phyloP scores from a whole-genome alignment of 1,140 invertebrate species.

The Charaxes varanes region DNA sequence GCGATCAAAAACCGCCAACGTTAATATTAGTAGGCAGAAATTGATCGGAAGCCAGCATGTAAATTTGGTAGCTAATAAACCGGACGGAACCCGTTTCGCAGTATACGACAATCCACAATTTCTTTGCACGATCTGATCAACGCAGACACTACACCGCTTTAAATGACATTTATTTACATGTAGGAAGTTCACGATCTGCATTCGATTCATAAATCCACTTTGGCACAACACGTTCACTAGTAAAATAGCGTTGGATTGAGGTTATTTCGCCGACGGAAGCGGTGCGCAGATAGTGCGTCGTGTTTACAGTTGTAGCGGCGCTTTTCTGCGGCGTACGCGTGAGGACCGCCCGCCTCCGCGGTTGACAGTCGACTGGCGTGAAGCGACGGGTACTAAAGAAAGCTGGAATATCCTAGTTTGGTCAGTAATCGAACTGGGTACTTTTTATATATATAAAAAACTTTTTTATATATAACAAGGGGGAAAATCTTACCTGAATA shows the following conservation, averaged over 20 bases:
- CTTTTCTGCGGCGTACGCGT: conserved; percentile 26
- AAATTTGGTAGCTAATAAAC: conserved; percentile 42
- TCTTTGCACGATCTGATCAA: conserved; percentile 48
- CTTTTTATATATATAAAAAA: no score
- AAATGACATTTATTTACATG: conserved; percentile 57
- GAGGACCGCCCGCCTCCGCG: conserved; percentile 37
- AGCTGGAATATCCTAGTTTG: no score
- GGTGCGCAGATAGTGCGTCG: conserved; percentile 55
- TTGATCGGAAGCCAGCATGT: conserved; percentile 28
- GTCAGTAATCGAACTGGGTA: no score
- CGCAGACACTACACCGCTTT: conserved; percentile 44
- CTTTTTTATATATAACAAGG: no score
- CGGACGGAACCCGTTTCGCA: conserved; percentile 47
- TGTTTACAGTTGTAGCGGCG: conserved; percentile 64
- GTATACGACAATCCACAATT: conserved; percentile 41
- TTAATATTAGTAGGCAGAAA: conserved; percentile 1
- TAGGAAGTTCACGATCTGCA: conserved; percentile 41
- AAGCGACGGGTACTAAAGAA: conserved; percentile 48
- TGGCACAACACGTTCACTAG: conserved; percentile 63
- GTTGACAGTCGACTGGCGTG: conserved; percentile 62
- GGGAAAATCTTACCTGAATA: no score
- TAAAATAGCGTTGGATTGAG: conserved; percentile 39
- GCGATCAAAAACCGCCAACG: conserved; percentile 23
- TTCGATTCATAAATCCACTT: conserved; percentile 42
- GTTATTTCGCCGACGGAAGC: conserved; percentile 59